Base-by-base conservation (phyloP, 2,113 vertebrate genomes). In the Centropus unirufus region DNA sequence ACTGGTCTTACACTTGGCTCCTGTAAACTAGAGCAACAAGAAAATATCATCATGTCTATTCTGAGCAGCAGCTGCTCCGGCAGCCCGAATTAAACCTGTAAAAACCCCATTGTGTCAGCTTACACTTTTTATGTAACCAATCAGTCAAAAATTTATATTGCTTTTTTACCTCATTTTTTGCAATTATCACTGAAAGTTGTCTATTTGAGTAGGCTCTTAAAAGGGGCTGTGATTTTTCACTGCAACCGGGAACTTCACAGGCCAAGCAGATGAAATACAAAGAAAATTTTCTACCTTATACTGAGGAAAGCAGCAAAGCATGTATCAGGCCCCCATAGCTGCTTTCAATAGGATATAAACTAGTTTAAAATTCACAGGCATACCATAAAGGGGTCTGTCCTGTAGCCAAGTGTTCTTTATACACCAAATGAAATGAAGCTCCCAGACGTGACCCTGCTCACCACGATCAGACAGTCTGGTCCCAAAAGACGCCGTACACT, bases 1-100 rank as follows among this genome's bases (percentile, higher is more conserved):
- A 98, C 98, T 5, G 98, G 98, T 86, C 99, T 98, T 77, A 95
- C 98, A 39, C 96, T 97, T 40, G 92, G 95, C 82, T 98, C 98
- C 87, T 98, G 98, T 55, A 77, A 95, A 42, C 98, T 98, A 46
- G 64, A 92, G 91, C 79, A 94, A 11, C 55, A 64, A 92, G 66
- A 66, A 87, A 95, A 83, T 23, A 49, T 8, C 52, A 73, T 17
- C 9, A 47, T 9, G 18, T 26, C 63, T 68, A 47, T 19, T 87
- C 23, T 54, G 17, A 83, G n/a, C 8, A 70, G n/a, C 42, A 36
- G 40, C 21, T 69, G 18, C 36, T 80, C 57, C n/a, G 78, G 46
- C 11, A 87, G 32, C 15, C 1, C 22, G 6, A 69, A 20, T 58
- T 40, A 89, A 27, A 86, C 19, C 26, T 36, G 24, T 18, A 84